phyloP scores from a whole-genome alignment of 2,113 vertebrate species.

The Callocephalon fimbriatum region DNA sequence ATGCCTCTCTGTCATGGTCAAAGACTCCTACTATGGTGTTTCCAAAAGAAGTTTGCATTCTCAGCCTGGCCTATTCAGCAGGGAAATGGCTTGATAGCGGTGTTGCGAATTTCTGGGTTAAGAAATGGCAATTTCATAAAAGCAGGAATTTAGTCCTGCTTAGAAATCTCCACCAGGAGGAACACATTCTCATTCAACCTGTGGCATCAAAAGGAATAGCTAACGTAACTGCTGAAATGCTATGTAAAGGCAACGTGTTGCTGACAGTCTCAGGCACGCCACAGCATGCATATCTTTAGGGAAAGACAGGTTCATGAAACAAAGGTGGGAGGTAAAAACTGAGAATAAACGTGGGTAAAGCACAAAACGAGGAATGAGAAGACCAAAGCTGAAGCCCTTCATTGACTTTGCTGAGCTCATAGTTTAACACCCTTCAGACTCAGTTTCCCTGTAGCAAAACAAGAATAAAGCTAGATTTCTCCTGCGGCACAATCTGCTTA shows the following conservation, averaged over 20 bases:
- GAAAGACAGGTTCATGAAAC: neutral
- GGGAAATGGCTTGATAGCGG: neutral
- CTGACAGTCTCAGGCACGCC: neutral
- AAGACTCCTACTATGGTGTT: neutral
- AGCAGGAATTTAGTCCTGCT: neutral
- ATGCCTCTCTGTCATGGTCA: neutral
- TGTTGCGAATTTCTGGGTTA: neutral
- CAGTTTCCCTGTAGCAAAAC: neutral
- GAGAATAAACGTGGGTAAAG: neutral
- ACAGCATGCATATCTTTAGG: neutral
- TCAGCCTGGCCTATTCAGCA: neutral
- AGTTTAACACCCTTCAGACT: neutral
- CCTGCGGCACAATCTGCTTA: neutral
- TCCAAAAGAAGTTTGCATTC: neutral
- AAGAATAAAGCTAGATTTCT: neutral
- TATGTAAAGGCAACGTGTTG: neutral
- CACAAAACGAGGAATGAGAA: neutral
- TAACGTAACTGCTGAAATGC: neutral
- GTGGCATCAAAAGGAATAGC: neutral
- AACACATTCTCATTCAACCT: neutral
- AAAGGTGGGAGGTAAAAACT: neutral
- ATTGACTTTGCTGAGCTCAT: neutral
- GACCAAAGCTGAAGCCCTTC: neutral
- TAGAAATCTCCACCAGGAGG: neutral
- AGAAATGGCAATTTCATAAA: neutral